Evolutionary conservation across 2,113 vertebrate species (phyloP).

Genomic region (Capreolus pygargus): DNA sequence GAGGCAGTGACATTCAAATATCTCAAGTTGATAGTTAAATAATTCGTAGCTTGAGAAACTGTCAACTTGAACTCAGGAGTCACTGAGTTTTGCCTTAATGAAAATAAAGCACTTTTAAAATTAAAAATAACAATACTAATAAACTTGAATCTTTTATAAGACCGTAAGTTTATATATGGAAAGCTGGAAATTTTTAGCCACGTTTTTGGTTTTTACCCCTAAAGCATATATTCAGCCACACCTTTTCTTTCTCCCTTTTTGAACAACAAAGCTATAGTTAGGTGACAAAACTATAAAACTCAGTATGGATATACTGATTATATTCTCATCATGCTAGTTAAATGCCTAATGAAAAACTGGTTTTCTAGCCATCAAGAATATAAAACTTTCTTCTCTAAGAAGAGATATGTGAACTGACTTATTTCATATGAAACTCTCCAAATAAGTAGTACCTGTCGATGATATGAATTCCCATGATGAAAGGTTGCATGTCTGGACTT

Average conservation of each 20-base stretch:
- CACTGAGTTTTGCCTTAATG: constrained; percentile 23
- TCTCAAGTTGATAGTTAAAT: constrained; percentile 44
- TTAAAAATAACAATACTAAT: constrained; percentile 26
- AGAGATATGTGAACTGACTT: constrained; percentile 58
- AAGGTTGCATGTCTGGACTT: constrained; percentile 93
- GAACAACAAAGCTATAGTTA: constrained; percentile 27
- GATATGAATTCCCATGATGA: constrained; percentile 98
- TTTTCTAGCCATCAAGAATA: constrained; percentile 52
- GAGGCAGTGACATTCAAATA: constrained; percentile 45
- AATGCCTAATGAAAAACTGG: constrained; percentile 28
- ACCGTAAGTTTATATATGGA: not conserved
- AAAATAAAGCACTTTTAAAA: constrained; percentile 38
- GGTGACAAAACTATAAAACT: constrained; percentile 26
- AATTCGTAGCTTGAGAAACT: constrained; percentile 27
- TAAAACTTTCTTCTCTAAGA: constrained; percentile 36
- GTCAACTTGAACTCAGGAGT: constrained; percentile 44
- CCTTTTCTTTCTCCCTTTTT: constrained; percentile 33
- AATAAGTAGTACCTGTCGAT: constrained; percentile 91
- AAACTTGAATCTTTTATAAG: constrained; percentile 12
- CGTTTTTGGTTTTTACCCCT: not conserved
- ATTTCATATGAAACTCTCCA: constrained; percentile 65
- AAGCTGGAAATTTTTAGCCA: constrained; percentile 8
- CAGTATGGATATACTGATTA: not conserved
- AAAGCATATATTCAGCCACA: not conserved
- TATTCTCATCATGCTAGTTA: constrained; percentile 31